Conservation (phyloP, 2,888 invertebrate species). For the Carcina quercana region DNA sequence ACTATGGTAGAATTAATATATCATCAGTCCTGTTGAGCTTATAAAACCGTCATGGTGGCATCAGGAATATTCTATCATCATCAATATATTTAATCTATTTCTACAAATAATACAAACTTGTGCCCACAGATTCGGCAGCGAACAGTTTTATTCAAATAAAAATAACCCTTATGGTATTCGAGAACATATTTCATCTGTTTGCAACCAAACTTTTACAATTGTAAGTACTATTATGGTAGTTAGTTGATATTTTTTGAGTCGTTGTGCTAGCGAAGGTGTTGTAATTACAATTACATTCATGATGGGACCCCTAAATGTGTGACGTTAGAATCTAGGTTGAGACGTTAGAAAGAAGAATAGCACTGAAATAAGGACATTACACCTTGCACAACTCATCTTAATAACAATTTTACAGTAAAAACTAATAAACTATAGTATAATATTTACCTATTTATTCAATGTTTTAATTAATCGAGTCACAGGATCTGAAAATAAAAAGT, state of each 20-base stretch:
- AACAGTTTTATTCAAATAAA: background rate
- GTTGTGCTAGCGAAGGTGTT: too few species aligned
- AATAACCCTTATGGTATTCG: background rate
- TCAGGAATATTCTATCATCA: slow-evolving; percentile 22
- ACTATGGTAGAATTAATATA: background rate
- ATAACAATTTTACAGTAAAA: background rate
- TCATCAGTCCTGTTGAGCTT: slow-evolving; percentile 26
- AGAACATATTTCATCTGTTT: background rate
- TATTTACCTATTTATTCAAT: background rate
- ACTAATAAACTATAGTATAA: background rate
- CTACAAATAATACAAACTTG: too few species aligned
- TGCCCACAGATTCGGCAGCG: background rate
- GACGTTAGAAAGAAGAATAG: too few species aligned
- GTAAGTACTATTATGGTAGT: background rate
- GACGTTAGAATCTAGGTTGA: too few species aligned
- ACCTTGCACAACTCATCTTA: background rate
- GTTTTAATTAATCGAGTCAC: background rate
- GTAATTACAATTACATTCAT: too few species aligned
- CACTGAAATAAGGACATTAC: background rate
- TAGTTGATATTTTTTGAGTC: background rate
- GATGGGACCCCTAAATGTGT: too few species aligned
- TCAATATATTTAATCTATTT: background rate
- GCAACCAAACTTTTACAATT: background rate
- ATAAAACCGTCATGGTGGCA: slow-evolving; percentile 20
- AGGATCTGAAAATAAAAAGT: background rate